Evolutionary conservation across 2,797 vertebrate species (phyloP).

Genomic region (Pterois miles): DNA sequence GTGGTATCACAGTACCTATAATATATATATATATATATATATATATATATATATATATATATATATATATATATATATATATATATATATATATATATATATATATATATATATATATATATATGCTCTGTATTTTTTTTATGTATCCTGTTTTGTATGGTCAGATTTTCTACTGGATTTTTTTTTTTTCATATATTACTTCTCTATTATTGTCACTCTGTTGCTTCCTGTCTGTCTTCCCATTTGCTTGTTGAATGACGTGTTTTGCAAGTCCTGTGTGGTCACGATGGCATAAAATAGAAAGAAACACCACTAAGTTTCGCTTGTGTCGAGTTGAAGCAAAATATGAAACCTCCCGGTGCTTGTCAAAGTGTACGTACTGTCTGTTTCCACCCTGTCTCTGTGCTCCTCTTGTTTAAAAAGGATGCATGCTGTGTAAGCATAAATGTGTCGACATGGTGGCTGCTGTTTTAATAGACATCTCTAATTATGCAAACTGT

Average conservation of each 20-base stretch:
- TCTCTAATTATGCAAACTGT: slow-evolving; percentile 77
- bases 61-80: slow-evolving; percentile 19
- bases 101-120: slow-evolving; percentile 16
- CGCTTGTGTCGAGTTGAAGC: slow-evolving; percentile 23
- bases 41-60: slow-evolving; percentile 17
- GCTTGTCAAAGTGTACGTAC: slow-evolving; percentile 42
- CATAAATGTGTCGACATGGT: slow-evolving; percentile 58
- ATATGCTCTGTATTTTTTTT: slow-evolving; percentile 13
- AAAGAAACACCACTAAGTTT: slow-evolving; percentile 8
- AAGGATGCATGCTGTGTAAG: slow-evolving; percentile 52
- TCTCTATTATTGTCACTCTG: slow-evolving; percentile 8
- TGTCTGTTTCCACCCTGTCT: slow-evolving; percentile 16
- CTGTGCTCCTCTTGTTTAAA: slow-evolving; percentile 27
- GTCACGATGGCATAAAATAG: slow-evolving; percentile 24
- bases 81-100: slow-evolving; percentile 14
- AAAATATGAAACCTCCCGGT: slow-evolving; percentile 41
- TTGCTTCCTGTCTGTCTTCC: slow-evolving; percentile 23
- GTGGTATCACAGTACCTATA: slow-evolving; percentile 13
- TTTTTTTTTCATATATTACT: slow-evolving; percentile 25
- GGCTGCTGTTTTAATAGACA: slow-evolving; percentile 69
- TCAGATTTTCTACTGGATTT: slow-evolving; percentile 51
- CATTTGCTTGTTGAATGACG: slow-evolving; percentile 54
- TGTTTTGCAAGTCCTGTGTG: slow-evolving; percentile 49
- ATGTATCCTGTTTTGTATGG: slow-evolving; percentile 27
- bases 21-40: slow-evolving; percentile 16